These are phyloP conservation scores for Diarsia brunnea DNA, from an alignment of 2,888 invertebrate species.

Conservation along the genomic window DNA sequence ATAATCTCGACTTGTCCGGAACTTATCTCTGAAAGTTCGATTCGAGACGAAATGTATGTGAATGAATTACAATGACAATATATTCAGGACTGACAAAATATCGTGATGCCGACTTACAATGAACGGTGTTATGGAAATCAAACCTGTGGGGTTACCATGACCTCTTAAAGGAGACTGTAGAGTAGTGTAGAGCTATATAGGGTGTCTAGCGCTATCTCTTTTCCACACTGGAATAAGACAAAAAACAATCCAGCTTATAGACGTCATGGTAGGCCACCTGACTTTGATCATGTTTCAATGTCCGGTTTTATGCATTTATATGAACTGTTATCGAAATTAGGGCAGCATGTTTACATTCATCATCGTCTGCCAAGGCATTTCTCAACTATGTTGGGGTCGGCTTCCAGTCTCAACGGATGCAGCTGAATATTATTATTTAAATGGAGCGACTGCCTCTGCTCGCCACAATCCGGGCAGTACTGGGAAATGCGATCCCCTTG, in stretches of 20 bases:
- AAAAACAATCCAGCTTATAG: too few relatives aligned
- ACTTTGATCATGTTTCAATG: slow-evolving; percentile 38
- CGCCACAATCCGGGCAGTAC: too few relatives aligned
- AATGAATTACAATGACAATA: slow-evolving; percentile 66
- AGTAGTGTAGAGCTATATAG: too few relatives aligned
- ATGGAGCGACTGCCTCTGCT: too few relatives aligned
- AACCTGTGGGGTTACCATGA: neutral
- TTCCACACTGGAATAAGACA: too few relatives aligned
- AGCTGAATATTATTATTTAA: too few relatives aligned
- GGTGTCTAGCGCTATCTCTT: too few relatives aligned
- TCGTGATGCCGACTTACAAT: slow-evolving; percentile 49
- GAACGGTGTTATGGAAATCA: slow-evolving; percentile 59
- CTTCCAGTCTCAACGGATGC: too few relatives aligned
- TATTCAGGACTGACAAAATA: slow-evolving; percentile 66
- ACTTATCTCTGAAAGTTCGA: slow-evolving; percentile 76
- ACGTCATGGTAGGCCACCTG: neutral
- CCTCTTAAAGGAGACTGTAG: too few relatives aligned
- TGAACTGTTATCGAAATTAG: neutral
- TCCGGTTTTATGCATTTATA: slow-evolving; percentile 19
- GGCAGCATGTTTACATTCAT: neutral
- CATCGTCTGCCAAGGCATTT: neutral
- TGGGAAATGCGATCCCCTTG: too few relatives aligned
- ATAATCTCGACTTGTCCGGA: slow-evolving; percentile 79
- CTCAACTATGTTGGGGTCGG: neutral
- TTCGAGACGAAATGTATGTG: slow-evolving; percentile 65